Evolutionary conservation across 2,797 vertebrate species (phyloP).

Genomic region (Taenioides sp.): DNA sequence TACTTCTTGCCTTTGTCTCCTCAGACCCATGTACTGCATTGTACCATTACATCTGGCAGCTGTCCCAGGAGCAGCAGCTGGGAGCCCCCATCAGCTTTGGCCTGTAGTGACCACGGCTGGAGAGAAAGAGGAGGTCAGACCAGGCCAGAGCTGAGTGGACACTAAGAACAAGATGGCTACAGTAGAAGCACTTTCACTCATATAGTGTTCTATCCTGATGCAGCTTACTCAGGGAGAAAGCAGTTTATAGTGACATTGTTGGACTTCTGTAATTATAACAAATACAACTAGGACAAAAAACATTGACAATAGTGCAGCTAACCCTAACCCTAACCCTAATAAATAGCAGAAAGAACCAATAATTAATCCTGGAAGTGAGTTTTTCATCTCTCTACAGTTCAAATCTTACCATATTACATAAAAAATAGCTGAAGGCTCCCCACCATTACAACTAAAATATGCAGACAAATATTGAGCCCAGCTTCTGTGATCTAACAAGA

Average conservation of each 20-base stretch:
- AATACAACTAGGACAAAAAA: no score
- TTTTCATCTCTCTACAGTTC: background rate
- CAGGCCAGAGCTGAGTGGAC: slow-evolving; percentile 44
- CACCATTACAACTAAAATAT: no score
- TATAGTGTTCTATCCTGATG: slow-evolving; percentile 9
- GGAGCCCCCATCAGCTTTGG: slow-evolving; percentile 49
- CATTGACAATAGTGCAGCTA: no score
- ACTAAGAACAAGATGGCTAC: slow-evolving; percentile 48
- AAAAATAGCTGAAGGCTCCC: no score
- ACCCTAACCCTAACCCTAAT: no score
- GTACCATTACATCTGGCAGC: slow-evolving; percentile 47
- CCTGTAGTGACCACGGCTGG: slow-evolving; percentile 23
- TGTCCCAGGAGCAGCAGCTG: slow-evolving; percentile 54
- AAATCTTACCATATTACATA: no score
- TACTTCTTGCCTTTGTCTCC: slow-evolving; percentile 17
- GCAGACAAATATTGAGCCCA: no score
- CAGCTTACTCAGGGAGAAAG: background rate
- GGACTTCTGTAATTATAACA: no score
- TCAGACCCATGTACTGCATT: slow-evolving; percentile 26
- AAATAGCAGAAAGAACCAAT: no score
- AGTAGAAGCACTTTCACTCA: slow-evolving; percentile 39
- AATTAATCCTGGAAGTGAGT: no score
- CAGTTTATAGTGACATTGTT: background rate
- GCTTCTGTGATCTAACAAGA: background rate
- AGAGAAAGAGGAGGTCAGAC: slow-evolving; percentile 46